A percentile compares a stretch with the other conserved stretches of the same genome.
phyloP scores from a whole-genome alignment of 2,113 vertebrate genomes.

The Hypocryptadius cinnamomeus region DNA sequence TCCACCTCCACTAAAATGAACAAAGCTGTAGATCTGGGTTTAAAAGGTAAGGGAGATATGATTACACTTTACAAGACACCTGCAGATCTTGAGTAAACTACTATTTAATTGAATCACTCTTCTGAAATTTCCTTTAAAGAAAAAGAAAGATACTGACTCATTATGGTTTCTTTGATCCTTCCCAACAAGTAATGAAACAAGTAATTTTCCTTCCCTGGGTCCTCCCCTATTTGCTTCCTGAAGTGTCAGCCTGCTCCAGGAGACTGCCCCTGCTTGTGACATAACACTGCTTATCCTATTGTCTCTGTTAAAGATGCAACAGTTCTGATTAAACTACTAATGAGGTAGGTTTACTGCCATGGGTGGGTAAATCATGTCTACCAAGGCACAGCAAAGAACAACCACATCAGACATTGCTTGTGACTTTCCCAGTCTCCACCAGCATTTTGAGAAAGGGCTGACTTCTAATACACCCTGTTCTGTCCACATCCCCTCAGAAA shows the following conservation, averaged over 20 bases:
- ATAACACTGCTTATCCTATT: neutral
- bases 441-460: neutral
- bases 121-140: conserved; percentile 26
- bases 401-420: neutral
- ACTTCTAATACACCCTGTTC: neutral
- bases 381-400: neutral
- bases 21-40: conserved; percentile 10
- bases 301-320: neutral
- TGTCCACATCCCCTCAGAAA: neutral
- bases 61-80: conserved; percentile 54
- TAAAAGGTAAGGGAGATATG: conserved; percentile 27
- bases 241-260: neutral
- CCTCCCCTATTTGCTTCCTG: neutral
- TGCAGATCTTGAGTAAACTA: conserved; percentile 24
- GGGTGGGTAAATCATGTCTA: neutral
- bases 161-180: conserved; percentile 41
- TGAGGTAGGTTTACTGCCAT: neutral
- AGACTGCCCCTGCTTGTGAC: neutral
- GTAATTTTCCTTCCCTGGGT: neutral
- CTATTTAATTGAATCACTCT: conserved; percentile 29
- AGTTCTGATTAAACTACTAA: neutral
- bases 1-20: neutral
- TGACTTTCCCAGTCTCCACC: neutral
- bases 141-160: neutral
- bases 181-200: neutral